Conservation (phyloP, 2,797 vertebrate species). For the Clamator glandarius region DNA sequence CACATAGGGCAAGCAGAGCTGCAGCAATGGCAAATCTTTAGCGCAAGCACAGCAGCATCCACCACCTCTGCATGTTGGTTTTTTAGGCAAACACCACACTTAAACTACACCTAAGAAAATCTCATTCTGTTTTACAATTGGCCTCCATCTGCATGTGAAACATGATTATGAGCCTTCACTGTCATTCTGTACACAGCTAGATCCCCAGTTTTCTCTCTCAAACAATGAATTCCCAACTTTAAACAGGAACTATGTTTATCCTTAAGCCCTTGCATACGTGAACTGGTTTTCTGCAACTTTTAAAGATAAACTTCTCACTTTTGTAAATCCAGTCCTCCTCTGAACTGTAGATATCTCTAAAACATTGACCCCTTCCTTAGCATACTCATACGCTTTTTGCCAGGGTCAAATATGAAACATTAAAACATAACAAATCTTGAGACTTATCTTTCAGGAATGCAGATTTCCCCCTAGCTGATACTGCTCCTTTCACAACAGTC, state of each 20-base stretch:
- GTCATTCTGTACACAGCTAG: background rate
- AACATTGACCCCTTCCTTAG: background rate
- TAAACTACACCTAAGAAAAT: background rate
- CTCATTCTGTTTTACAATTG: background rate
- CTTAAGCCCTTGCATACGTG: background rate
- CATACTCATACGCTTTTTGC: background rate
- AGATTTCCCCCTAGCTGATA: background rate
- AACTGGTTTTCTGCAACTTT: background rate
- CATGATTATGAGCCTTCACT: rapidly evolving
- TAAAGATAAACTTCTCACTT: background rate
- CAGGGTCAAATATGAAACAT: background rate
- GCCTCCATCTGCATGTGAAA: background rate
- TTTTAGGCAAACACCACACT: background rate
- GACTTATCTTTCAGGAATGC: background rate
- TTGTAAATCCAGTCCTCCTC: background rate
- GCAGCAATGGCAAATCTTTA: background rate
- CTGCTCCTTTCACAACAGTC: background rate
- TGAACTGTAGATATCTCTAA: background rate
- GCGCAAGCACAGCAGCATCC: background rate
- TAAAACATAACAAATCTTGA: background rate
- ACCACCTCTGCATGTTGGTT: background rate
- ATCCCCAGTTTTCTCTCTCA: background rate
- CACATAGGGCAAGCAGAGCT: rapidly evolving
- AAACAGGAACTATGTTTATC: background rate
- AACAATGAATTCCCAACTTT: background rate